Evolutionary conservation across 2,113 vertebrate genomes (phyloP).

Genomic region (Pachypanchax playfairii): DNA sequence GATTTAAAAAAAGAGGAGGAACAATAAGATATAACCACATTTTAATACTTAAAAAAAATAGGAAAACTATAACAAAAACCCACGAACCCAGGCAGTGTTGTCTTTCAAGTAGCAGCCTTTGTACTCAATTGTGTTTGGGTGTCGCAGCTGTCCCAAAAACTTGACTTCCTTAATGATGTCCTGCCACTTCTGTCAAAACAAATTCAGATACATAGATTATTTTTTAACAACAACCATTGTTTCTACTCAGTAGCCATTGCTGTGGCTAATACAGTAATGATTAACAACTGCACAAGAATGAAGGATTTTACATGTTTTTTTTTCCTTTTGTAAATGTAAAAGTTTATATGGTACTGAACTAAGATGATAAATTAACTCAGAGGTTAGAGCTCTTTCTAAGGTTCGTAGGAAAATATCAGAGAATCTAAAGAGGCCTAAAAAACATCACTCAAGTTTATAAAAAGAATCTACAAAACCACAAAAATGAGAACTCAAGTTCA

Average conservation of each 20-base stretch:
- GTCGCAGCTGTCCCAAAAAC: conserved; percentile 93
- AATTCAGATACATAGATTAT: conserved; percentile 23
- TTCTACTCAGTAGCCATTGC: background rate
- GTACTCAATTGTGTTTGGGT: conserved; percentile 98
- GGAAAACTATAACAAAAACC: conserved; percentile 12
- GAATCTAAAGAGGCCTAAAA: conserved; percentile 5
- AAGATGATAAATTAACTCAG: background rate
- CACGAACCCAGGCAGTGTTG: conserved; percentile 95
- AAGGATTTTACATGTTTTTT: too few species aligned
- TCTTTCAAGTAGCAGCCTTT: conserved; percentile 99
- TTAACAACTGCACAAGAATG: too few species aligned
- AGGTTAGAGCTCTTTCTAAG: background rate
- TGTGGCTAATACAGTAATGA: background rate
- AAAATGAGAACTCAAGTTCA: conserved; percentile 21
- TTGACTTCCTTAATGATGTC: conserved; percentile 99
- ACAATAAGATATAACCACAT: conserved; percentile 19
- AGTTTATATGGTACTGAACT: background rate
- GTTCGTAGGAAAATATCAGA: background rate
- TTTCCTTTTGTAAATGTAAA: too few species aligned
- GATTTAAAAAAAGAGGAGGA: background rate
- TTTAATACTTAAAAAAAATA: background rate
- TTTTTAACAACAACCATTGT: conserved; percentile 11
- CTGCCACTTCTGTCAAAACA: conserved; percentile 92
- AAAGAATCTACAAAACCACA: conserved; percentile 24
- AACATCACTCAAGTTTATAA: conserved; percentile 24